phyloP scores from a whole-genome alignment of 2,888 invertebrate species.

The Dasysyrphus tricinctus region DNA sequence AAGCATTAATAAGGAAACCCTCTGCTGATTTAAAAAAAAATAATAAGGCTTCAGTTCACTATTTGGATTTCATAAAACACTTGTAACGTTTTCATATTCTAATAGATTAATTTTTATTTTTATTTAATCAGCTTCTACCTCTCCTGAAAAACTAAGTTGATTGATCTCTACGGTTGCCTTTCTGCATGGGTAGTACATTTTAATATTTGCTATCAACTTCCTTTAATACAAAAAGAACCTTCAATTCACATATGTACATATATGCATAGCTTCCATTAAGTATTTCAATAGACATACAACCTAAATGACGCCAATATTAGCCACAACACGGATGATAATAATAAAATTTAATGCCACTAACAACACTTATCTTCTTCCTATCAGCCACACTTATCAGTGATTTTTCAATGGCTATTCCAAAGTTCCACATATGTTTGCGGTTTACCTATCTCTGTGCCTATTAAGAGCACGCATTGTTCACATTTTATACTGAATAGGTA shows the following conservation, averaged over 20 bases:
- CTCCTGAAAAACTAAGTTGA: too few species aligned
- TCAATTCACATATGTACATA: background rate
- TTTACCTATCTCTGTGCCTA: background rate
- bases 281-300: background rate
- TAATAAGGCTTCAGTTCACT: too few species aligned
- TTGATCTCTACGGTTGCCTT: too few species aligned
- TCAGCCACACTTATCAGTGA: conserved; percentile 14
- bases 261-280: too few species aligned
- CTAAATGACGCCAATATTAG: background rate
- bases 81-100: too few species aligned
- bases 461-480: conserved; percentile 6
- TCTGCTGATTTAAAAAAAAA: too few species aligned
- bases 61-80: too few species aligned
- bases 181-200: background rate
- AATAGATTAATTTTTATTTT: too few species aligned
- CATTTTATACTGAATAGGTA: background rate
- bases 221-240: background rate
- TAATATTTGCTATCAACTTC: background rate
- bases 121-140: too few species aligned
- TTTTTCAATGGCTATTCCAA: conserved; percentile 8
- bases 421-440: conserved; percentile 1
- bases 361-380: conserved; percentile 13
- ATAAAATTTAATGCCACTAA: conserved; percentile 16
- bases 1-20: too few species aligned
- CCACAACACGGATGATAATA: conserved; percentile 4